Percentiles rank a stretch among this genome's conserved stretches.
phyloP scores from a whole-genome alignment of 2,888 invertebrate genomes.

The Lamproptera curius region DNA sequence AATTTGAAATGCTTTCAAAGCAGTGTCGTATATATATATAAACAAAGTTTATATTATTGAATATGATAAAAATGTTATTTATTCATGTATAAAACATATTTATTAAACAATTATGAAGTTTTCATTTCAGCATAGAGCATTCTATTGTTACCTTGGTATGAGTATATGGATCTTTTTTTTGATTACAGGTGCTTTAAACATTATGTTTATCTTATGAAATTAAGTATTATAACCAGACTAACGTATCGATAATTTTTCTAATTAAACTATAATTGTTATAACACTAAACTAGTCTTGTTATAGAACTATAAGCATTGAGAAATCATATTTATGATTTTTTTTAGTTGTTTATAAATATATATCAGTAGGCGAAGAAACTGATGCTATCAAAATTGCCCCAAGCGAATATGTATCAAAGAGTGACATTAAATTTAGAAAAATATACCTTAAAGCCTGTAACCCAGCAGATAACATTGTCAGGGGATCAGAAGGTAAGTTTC shows the following conservation, averaged over 20 bases:
- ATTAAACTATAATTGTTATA: not conserved
- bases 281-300: not conserved
- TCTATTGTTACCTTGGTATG: constrained; percentile 89
- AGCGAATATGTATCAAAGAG: constrained; percentile 74
- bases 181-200: constrained; percentile 86
- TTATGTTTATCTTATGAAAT: not conserved
- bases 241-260: not conserved
- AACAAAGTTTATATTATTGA: no score
- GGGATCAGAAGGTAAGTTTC: constrained; percentile 84
- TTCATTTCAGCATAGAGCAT: constrained; percentile 84
- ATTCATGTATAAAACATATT: constrained; percentile 24
- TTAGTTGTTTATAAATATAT: constrained; percentile 89
- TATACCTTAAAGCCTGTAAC: constrained; percentile 83
- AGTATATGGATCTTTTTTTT: constrained; percentile 89
- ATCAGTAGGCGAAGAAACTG: constrained; percentile 75
- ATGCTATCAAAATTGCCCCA: constrained; percentile 56
- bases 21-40: no score
- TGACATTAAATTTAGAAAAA: constrained; percentile 81
- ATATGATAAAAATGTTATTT: not conserved
- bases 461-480: constrained; percentile 82
- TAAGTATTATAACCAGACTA: not conserved
- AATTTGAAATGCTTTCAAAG: no score
- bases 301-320: not conserved
- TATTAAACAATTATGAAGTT: constrained; percentile 65
- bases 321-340: constrained; percentile 26